Percentiles rank a stretch among this genome's conserved stretches.
These are phyloP conservation scores for Girardinus metallicus DNA, from an alignment of 2,797 vertebrate genomes.

Conservation along the genomic window DNA sequence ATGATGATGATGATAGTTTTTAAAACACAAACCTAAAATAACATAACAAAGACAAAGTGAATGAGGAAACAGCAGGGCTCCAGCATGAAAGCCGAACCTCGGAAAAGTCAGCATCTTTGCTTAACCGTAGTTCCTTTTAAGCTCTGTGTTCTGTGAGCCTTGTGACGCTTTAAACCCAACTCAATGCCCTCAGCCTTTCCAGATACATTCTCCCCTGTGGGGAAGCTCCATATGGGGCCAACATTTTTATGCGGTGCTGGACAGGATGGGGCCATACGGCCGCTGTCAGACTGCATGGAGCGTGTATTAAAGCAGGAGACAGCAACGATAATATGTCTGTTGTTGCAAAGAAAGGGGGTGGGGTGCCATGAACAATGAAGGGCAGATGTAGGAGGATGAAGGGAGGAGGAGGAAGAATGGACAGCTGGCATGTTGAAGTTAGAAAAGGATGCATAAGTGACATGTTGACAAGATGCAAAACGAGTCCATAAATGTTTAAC, in stretches of 20 bases:
- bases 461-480: constrained; percentile 64
- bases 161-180: constrained; percentile 25
- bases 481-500: constrained; percentile 45
- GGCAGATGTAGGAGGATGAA: constrained; percentile 9
- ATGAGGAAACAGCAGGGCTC: neutral
- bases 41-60: neutral
- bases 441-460: constrained; percentile 67
- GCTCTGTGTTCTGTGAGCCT: constrained; percentile 26
- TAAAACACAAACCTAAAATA: neutral
- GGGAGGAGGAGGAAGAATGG: constrained; percentile 30
- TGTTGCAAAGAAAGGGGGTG: constrained; percentile 33
- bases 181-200: constrained; percentile 38
- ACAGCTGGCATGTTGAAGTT: constrained; percentile 61
- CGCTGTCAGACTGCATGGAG: constrained; percentile 38
- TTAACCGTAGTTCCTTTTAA: constrained; percentile 4
- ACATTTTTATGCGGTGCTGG: constrained; percentile 41
- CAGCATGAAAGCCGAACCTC: neutral
- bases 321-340: constrained; percentile 36
- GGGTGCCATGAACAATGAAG: constrained; percentile 32
- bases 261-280: constrained; percentile 43
- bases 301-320: constrained; percentile 44
- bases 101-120: neutral
- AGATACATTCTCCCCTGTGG: constrained; percentile 45
- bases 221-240: constrained; percentile 59
- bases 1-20: neutral